These are phyloP conservation scores for Catocala nupta DNA, from an alignment of 2,888 invertebrate genomes.

Conservation along the genomic window DNA sequence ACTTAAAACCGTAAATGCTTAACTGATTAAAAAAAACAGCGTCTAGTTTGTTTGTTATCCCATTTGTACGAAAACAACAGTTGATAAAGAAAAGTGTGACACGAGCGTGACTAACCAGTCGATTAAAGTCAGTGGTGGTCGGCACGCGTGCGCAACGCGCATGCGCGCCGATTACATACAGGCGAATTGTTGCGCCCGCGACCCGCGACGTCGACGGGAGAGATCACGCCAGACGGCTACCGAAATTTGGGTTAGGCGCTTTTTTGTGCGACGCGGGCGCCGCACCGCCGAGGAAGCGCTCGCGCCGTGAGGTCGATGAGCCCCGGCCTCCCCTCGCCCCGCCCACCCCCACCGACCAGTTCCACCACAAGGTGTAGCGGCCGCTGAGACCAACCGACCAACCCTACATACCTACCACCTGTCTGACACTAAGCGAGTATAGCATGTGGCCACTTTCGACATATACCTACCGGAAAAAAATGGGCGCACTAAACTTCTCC, in stretches of 20 bases:
- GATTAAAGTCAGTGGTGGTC: constrained; percentile 43
- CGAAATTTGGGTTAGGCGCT: constrained; percentile 84
- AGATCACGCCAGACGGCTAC: constrained; percentile 81
- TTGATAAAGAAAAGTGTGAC: constrained; percentile 43
- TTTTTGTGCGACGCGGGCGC: constrained; percentile 78
- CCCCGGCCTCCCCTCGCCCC: constrained; percentile 61
- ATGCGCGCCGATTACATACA: constrained; percentile 75
- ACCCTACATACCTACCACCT: constrained; percentile 85
- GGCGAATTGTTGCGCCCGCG: constrained; percentile 60
- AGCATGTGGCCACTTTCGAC: constrained; percentile 61
- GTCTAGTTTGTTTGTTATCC: not conserved
- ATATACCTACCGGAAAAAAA: constrained; percentile 40
- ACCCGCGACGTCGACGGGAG: constrained; percentile 60
- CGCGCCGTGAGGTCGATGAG: constrained; percentile 80
- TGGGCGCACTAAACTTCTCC: constrained; percentile 16
- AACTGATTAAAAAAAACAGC: no score
- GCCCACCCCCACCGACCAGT: constrained; percentile 73
- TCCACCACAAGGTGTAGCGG: constrained; percentile 83
- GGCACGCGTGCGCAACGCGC: constrained; percentile 51
- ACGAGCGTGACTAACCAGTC: constrained; percentile 45
- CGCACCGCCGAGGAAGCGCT: constrained; percentile 60
- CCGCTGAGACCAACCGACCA: constrained; percentile 72
- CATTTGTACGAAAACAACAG: constrained; percentile 34
- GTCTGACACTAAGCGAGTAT: constrained; percentile 82
- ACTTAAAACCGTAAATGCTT: no score